Evolutionary conservation across 1,140 invertebrate species (phyloP).

Genomic region (Onthophagus taurus): DNA sequence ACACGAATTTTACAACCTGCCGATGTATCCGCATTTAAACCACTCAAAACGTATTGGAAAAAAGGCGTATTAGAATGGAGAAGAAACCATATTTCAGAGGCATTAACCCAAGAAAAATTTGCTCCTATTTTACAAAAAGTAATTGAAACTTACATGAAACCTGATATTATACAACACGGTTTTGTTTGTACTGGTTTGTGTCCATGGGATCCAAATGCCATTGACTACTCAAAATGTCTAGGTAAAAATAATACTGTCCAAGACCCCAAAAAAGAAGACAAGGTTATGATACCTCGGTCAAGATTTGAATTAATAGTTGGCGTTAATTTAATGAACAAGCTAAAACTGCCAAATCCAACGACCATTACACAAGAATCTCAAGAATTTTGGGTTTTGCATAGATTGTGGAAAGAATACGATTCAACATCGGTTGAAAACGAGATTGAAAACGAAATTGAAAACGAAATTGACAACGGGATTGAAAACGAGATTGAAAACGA

Average conservation of each 20-base stretch:
- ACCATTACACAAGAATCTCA: background rate
- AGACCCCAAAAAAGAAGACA: background rate
- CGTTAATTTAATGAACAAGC: slow-evolving; percentile 5
- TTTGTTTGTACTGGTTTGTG: slow-evolving; percentile 19
- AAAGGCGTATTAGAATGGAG: slow-evolving; percentile 23
- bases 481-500: no score
- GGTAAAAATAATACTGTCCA: slow-evolving; percentile 6
- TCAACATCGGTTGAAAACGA: no score
- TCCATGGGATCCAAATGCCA: slow-evolving; percentile 20
- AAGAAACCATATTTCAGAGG: slow-evolving; percentile 12
- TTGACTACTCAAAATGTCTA: slow-evolving; percentile 25
- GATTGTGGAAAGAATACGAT: slow-evolving; percentile 6
- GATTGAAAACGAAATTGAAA: no score
- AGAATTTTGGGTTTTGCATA: slow-evolving; percentile 10
- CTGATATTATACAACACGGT: slow-evolving; percentile 13
- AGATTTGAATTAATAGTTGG: slow-evolving; percentile 16
- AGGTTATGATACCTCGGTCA: slow-evolving; percentile 7
- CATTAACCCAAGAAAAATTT: slow-evolving; percentile 22
- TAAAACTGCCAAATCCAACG: slow-evolving; percentile 2
- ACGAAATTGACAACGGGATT: no score
- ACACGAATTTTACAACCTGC: slow-evolving; percentile 27
- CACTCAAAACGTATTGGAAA: slow-evolving; percentile 26
- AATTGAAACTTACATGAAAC: slow-evolving; percentile 17
- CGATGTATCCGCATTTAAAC: slow-evolving; percentile 33
- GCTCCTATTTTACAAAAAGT: slow-evolving; percentile 23